These are phyloP conservation scores for Scrobipalpa atriplicella DNA, from an alignment of 2,888 invertebrate genomes.

Conservation along the genomic window DNA sequence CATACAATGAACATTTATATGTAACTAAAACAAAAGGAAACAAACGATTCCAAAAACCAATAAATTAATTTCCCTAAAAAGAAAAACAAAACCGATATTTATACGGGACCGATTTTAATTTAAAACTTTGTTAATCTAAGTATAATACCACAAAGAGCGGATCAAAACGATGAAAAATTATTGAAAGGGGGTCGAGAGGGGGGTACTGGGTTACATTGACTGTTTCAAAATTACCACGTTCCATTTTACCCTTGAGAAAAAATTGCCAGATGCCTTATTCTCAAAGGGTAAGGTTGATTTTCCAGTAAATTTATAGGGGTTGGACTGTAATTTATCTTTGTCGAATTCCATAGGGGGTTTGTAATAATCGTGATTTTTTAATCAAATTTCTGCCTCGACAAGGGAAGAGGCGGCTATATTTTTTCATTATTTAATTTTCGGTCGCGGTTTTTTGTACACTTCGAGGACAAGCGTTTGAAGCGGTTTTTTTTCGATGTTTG, in stretches of 20 bases:
- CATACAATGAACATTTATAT: not conserved
- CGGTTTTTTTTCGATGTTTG: slow-evolving; percentile 64
- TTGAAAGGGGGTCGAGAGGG: slow-evolving; percentile 75
- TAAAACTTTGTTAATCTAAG: slow-evolving; percentile 82
- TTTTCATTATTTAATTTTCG: slow-evolving; percentile 83
- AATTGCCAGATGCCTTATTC: slow-evolving; percentile 35
- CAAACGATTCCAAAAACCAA: slow-evolving; percentile 16
- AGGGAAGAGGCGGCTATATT: slow-evolving; percentile 81
- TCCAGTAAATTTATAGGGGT: too few relatives aligned
- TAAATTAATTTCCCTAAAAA: slow-evolving; percentile 21
- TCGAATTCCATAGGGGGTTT: slow-evolving; percentile 64
- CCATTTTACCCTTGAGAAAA: slow-evolving; percentile 43
- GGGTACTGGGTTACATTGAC: slow-evolving; percentile 69
- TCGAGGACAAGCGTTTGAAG: slow-evolving; percentile 77
- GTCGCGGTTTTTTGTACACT: slow-evolving; percentile 72
- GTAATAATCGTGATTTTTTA: slow-evolving; percentile 84
- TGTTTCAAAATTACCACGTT: slow-evolving; percentile 62
- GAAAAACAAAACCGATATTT: slow-evolving; percentile 60
- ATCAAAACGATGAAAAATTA: slow-evolving; percentile 82
- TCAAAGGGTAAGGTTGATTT: not conserved
- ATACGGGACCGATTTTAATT: slow-evolving; percentile 73
- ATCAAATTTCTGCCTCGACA: slow-evolving; percentile 82
- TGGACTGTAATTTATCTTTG: slow-evolving; percentile 38
- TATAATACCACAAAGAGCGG: slow-evolving; percentile 78
- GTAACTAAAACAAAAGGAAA: not conserved